These are phyloP conservation scores for Augochlorella aurata DNA, from an alignment of 2,888 invertebrate species.

Conservation along the genomic window DNA sequence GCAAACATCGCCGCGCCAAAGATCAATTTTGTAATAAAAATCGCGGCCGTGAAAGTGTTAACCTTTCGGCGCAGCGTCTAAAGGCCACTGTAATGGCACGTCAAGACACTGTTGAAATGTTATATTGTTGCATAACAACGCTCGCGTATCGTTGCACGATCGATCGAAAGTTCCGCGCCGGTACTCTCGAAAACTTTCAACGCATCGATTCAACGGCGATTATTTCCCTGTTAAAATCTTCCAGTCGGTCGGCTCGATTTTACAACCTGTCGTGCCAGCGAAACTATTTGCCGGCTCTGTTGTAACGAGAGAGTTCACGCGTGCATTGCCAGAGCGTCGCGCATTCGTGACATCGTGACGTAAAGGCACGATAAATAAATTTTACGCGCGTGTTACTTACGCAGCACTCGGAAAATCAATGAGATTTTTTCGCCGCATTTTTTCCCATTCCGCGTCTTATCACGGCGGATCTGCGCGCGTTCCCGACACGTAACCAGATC, in stretches of 20 bases:
- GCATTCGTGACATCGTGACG: neutral
- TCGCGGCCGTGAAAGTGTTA: constrained; percentile 10
- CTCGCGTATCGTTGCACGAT: neutral
- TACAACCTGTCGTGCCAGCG: neutral
- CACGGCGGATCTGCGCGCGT: neutral
- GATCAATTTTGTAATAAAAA: constrained; percentile 8
- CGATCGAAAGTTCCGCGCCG: neutral
- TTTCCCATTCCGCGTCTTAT: neutral
- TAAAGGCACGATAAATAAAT: neutral
- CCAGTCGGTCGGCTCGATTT: neutral
- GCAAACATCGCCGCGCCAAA: neutral
- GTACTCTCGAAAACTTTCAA: neutral
- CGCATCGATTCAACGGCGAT: neutral
- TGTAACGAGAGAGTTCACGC: neutral
- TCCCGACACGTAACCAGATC: too few relatives aligned
- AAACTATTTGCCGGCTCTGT: neutral
- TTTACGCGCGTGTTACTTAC: neutral
- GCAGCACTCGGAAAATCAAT: neutral
- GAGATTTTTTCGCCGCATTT: neutral
- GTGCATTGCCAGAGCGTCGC: neutral
- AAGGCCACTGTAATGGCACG: constrained; percentile 9
- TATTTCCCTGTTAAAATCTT: neutral
- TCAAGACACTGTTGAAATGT: constrained; percentile 9
- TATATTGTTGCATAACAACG: constrained; percentile 1
- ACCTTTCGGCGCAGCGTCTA: neutral